Conservation (phyloP, 1,140 invertebrate species). For the Antheraea mylitta region DNA sequence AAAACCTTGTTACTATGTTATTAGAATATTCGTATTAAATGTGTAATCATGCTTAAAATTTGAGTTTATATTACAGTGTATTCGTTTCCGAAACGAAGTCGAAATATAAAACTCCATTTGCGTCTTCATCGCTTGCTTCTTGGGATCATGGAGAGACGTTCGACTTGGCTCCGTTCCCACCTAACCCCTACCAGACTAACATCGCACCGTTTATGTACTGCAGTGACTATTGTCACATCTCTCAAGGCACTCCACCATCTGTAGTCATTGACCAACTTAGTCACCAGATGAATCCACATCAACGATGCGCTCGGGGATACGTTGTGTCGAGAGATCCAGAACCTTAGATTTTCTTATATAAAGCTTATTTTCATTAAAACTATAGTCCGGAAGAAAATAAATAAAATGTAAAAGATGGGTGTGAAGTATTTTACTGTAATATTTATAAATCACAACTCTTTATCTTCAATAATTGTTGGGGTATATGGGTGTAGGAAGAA, state of each 20-base stretch:
- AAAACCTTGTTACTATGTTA: no score
- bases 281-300: slow-evolving; percentile 37
- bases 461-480: no score
- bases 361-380: no score
- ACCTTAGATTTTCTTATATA: slow-evolving; percentile 7
- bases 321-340: slow-evolving; percentile 53
- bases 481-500: no score
- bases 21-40: no score
- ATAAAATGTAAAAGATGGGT: no score
- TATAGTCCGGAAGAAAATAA: no score
- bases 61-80: slow-evolving; percentile 34
- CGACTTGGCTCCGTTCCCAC: slow-evolving; percentile 52
- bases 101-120: slow-evolving; percentile 56
- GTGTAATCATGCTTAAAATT: background rate
- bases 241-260: slow-evolving; percentile 54
- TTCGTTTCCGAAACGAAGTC: slow-evolving; percentile 62
- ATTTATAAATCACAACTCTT: no score
- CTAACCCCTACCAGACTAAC: slow-evolving; percentile 63
- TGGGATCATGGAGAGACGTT: slow-evolving; percentile 56
- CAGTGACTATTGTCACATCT: slow-evolving; percentile 65
- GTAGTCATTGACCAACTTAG: slow-evolving; percentile 54
- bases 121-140: slow-evolving; percentile 44
- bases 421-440: no score
- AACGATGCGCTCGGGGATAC: slow-evolving; percentile 38
- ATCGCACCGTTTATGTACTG: slow-evolving; percentile 71